phyloP scores from a whole-genome alignment of 1,140 invertebrate species.

The Cotesia vestalis region DNA sequence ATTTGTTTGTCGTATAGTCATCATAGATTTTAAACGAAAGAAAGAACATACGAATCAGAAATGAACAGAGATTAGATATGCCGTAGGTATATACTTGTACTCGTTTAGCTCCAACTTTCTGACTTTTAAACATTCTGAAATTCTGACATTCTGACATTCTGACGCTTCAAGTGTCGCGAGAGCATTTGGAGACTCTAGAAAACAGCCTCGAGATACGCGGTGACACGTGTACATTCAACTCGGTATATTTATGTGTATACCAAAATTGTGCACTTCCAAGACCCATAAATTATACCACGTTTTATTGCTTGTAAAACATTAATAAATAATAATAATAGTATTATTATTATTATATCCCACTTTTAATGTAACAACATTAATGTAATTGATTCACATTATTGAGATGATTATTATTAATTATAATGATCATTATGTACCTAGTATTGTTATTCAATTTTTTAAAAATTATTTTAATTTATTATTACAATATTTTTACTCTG shows the following conservation, averaged over 20 bases:
- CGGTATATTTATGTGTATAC: constrained; percentile 48
- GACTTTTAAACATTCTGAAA: too few species aligned
- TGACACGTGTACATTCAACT: constrained; percentile 63
- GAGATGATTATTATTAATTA: too few species aligned
- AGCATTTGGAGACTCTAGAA: constrained; percentile 49
- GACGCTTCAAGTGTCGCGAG: constrained; percentile 38
- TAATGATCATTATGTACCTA: too few species aligned
- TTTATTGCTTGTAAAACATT: constrained; percentile 29
- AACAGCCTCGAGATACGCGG: constrained; percentile 56
- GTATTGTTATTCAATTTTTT: too few species aligned
- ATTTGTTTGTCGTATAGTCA: constrained; percentile 48
- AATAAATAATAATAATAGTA: neutral
- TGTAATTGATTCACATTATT: too few species aligned
- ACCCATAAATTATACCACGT: constrained; percentile 44
- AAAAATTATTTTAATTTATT: too few species aligned
- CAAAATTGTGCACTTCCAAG: constrained; percentile 16
- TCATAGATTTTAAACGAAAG: constrained; percentile 23
- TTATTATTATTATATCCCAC: too few species aligned
- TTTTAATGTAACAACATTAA: too few species aligned
- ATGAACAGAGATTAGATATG: constrained; percentile 14
- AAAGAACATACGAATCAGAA: constrained; percentile 41
- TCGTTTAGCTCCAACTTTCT: too few species aligned
- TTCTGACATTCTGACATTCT: neutral
- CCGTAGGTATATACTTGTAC: too few species aligned
- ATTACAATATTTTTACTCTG: too few species aligned